Base-by-base conservation (phyloP, 1,140 invertebrate species). In the Protaetia brevitarsis region DNA sequence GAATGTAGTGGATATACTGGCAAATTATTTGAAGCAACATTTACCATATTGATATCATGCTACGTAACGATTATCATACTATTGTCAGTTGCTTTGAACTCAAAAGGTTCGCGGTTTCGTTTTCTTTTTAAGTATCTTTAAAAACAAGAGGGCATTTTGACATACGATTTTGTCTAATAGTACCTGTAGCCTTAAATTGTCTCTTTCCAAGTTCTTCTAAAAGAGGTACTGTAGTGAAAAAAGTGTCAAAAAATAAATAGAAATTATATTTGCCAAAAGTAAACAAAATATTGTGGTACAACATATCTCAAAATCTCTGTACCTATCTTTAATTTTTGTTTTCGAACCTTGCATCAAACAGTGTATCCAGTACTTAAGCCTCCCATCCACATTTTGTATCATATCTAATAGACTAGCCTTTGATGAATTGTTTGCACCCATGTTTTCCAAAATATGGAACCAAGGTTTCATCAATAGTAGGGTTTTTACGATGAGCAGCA, bases 381-480 rank as follows among this genome's bases (percentile, higher is more conserved):
- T 1, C 31, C 31, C 31, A 34, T 34, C 75, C 76, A 79, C 69
- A 73, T 72, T 68, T 77, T 77, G n/a, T 69, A 74, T 76, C 76
- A 69, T 75, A 77, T 31, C 72, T 61, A 23, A 74, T 73, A 16
- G 73, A 73, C 67, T 77, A 78, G 34, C 75, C 73, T 66, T 66
- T 30, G 26, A 77, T 76, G 57, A 76, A 77, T 57, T 75, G 73
- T 59, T 77, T 76, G 29, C 69, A 72, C 37, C 45, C 63, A 72
- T 78, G 77, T 64, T 64, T 64, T 26, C 76, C 77, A 73, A 69
- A 77, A 62, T 74, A 77, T 59, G 73, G 72, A 28, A 78, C 70
- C 77, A 79, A 78, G 28, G 69, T 73, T 68, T 78, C 77, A 69
- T 77, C 72, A 34, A 34, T n/a, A 5, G 8, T 34, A 6, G 8